Percentiles rank a stretch among this genome's conserved stretches.
phyloP scores from a whole-genome alignment of 2,888 invertebrate species.

The Subacronicta megacephala region DNA sequence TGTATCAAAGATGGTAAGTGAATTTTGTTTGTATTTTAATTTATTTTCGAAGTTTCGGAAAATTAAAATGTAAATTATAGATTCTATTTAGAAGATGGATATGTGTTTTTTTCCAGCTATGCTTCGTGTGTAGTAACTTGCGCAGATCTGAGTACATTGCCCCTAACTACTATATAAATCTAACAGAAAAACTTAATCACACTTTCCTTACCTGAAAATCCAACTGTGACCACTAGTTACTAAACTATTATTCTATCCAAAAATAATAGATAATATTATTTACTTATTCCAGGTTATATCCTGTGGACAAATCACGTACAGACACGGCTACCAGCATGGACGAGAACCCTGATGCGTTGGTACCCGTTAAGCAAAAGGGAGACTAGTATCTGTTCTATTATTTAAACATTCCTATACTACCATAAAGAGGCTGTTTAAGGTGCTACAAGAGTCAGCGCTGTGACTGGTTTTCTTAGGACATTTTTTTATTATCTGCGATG shows the following conservation, averaged over 20 bases:
- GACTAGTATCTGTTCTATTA: conserved; percentile 61
- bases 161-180: too few relatives aligned
- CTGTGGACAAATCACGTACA: conserved; percentile 96
- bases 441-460: conserved; percentile 49
- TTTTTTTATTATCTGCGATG: conserved; percentile 15
- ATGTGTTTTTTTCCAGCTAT: too few relatives aligned
- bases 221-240: too few relatives aligned
- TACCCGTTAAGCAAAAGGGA: conserved; percentile 73
- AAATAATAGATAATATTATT: not conserved
- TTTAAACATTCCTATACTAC: conserved; percentile 22
- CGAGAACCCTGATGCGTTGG: conserved; percentile 79
- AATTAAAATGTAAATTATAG: too few relatives aligned
- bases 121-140: too few relatives aligned
- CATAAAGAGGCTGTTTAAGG: conserved; percentile 58
- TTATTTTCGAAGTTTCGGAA: too few relatives aligned
- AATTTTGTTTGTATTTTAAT: not conserved
- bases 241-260: too few relatives aligned
- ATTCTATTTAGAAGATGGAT: too few relatives aligned
- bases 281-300: conserved; percentile 93
- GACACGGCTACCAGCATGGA: conserved; percentile 91
- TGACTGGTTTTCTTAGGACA: conserved; percentile 27
- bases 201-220: too few relatives aligned
- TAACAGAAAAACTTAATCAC: too few relatives aligned
- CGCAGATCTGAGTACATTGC: too few relatives aligned
- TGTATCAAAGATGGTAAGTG: conserved; percentile 98